Base-by-base conservation (phyloP, 2,888 invertebrate species). In the Drosophila peninsularis region DNA sequence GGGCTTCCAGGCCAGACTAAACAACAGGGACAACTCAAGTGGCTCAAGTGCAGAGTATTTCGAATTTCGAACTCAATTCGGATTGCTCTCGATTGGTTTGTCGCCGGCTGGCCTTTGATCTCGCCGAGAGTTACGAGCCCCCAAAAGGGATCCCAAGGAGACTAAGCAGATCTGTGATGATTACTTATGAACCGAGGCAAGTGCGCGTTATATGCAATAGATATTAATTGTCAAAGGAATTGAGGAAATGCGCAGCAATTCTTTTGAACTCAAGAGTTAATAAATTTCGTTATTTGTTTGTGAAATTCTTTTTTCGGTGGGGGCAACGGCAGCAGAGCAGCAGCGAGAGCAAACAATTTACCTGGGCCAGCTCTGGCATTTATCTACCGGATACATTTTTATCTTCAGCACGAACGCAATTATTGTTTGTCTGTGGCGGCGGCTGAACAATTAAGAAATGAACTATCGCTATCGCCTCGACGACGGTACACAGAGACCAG, bases 371-470 rank as follows among this genome's bases (percentile, higher is more conserved):
- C 30, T 30, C 30, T 52, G 64, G 80, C 78, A 64, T 80, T 76
- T 81, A 85, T 88, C 88, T 79, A 83, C 86, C 85, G 88, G 85
- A 85, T 85, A 88, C 85, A 81, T 88, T 85, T 84, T 88, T 85
- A 85, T 85, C 85, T 79, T 55, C 60, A 74, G 65, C 78, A 79
- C 74, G 73, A 79, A 79, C 74, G 70, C 79, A 80, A 80, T 80
- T 77, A 80, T 79, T 79, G 79, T 79, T 79, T 79, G 79, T 79
- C 71, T 77, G 78, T 62, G 50, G 58, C 55, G 45, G 52, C 44
- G 65, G 74, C 74, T 63, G 77, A 81, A 81, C 87, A 83, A 83
- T 83, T 83, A 83, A 87, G 84, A 80, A 86, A 87, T 84, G 84
- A 83, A 83, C 87, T 83, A 87, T 86, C 76, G 78, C 71, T 56